phyloP scores from a whole-genome alignment of 1,140 invertebrate species.

The Drosophila pallidifrons region DNA sequence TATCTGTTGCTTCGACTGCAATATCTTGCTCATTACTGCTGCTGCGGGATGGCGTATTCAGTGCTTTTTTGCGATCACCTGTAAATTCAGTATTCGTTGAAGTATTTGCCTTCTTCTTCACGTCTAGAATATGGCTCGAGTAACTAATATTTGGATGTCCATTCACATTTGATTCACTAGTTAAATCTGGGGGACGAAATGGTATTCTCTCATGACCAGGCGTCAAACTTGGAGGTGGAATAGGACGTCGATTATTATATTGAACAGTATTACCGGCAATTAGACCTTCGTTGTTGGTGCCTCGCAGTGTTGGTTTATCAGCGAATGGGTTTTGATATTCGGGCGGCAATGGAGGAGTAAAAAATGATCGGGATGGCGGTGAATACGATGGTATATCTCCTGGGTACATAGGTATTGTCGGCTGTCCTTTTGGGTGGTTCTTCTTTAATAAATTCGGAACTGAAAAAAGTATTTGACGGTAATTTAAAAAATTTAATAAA shows the following conservation, averaged over 20 bases:
- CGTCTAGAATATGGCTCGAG: conserved; percentile 28
- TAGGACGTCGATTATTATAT: conserved; percentile 89
- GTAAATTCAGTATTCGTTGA: conserved; percentile 38
- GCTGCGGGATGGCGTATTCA: conserved; percentile 89
- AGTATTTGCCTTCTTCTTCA: not conserved
- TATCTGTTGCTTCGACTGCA: conserved; percentile 3
- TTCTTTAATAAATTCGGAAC: conserved; percentile 85
- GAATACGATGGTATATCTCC: conserved; percentile 92
- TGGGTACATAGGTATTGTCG: conserved; percentile 86
- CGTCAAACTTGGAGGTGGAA: conserved; percentile 91
- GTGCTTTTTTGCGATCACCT: conserved; percentile 87
- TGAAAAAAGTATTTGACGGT: conserved; percentile 18
- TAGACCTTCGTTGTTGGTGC: conserved; percentile 86
- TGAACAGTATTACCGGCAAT: conserved; percentile 84
- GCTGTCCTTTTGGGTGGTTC: conserved; percentile 60
- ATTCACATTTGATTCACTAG: conserved; percentile 16
- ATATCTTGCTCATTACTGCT: conserved; percentile 47
- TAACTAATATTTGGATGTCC: conserved; percentile 26
- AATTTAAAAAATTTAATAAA: not conserved
- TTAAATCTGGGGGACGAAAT: conserved; percentile 87
- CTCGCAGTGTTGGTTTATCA: conserved; percentile 92
- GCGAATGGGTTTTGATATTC: conserved; percentile 93
- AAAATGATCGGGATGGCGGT: conserved; percentile 90
- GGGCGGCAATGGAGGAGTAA: conserved; percentile 91
- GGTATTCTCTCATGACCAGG: conserved; percentile 92